Evolutionary conservation across 2,113 vertebrate species (phyloP).

Genomic region (Nestor notabilis): DNA sequence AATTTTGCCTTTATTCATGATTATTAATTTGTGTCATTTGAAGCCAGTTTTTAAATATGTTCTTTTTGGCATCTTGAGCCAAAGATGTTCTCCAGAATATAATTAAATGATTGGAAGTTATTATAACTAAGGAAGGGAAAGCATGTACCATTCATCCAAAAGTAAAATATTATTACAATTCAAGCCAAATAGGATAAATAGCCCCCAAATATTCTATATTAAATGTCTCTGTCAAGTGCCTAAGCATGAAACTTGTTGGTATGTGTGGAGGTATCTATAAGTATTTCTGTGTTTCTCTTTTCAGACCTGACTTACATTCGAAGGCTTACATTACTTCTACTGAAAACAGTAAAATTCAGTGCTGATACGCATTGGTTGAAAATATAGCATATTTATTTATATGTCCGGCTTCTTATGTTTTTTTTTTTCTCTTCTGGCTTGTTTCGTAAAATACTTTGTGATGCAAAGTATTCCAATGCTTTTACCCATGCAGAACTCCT

Average conservation of each 20-base stretch:
- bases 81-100: not conserved
- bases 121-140: not conserved
- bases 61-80: not conserved
- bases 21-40: not conserved
- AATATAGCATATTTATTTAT: not conserved
- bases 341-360: not conserved
- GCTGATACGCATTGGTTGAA: not conserved
- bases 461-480: not conserved
- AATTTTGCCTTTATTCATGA: not conserved
- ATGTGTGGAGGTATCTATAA: not conserved
- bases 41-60: not conserved
- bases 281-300: not conserved
- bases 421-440: not conserved
- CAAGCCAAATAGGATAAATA: not conserved
- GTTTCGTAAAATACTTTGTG: not conserved
- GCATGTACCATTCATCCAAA: not conserved
- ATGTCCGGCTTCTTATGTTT: not conserved
- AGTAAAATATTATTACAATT: not conserved
- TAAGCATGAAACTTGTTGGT: not conserved
- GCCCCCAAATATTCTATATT: not conserved
- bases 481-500: not conserved
- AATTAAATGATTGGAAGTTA: conserved; percentile 5
- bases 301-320: not conserved
- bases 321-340: not conserved
- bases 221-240: not conserved